Evolutionary conservation across 2,888 invertebrate species (phyloP).

Genomic region (Graphium colonna): DNA sequence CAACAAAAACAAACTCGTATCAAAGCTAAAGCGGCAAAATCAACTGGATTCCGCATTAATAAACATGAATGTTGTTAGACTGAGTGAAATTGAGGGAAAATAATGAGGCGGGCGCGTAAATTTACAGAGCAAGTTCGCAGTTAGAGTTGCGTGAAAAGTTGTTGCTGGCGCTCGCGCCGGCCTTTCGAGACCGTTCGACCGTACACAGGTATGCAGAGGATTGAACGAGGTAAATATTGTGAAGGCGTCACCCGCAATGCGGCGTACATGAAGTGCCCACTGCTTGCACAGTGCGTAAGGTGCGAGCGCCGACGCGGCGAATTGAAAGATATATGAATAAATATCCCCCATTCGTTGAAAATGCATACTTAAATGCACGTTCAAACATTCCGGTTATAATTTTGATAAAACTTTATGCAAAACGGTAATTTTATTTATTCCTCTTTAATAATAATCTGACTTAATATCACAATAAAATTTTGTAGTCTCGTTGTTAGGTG

Average conservation of each 20-base stretch:
- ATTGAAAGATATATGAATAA: neutral
- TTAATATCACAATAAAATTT: too few species aligned
- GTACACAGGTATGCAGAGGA: slow-evolving; percentile 11
- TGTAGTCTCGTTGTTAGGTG: too few species aligned
- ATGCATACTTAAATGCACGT: slow-evolving; percentile 1
- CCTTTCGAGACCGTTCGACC: slow-evolving; percentile 23
- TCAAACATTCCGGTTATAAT: too few species aligned
- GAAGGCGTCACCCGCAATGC: slow-evolving; percentile 24
- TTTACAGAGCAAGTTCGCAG: slow-evolving; percentile 21
- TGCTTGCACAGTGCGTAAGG: slow-evolving; percentile 8
- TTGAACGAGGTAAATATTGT: slow-evolving; percentile 3
- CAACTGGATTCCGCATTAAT: slow-evolving; percentile 19
- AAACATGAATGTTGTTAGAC: slow-evolving; percentile 22
- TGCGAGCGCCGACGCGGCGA: neutral
- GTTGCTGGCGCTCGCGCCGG: slow-evolving; percentile 22
- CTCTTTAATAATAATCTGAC: too few species aligned
- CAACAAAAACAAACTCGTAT: slow-evolving; percentile 16
- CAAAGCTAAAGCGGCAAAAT: slow-evolving; percentile 16
- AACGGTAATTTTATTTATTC: too few species aligned
- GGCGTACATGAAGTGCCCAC: slow-evolving; percentile 20
- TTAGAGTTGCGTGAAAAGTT: slow-evolving; percentile 23
- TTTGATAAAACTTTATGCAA: too few species aligned
- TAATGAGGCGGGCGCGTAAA: slow-evolving; percentile 23
- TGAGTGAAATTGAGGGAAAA: slow-evolving; percentile 25
- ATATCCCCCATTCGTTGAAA: neutral